Evolutionary conservation across 2,888 invertebrate genomes (phyloP).

Genomic region (Bombylius major): DNA sequence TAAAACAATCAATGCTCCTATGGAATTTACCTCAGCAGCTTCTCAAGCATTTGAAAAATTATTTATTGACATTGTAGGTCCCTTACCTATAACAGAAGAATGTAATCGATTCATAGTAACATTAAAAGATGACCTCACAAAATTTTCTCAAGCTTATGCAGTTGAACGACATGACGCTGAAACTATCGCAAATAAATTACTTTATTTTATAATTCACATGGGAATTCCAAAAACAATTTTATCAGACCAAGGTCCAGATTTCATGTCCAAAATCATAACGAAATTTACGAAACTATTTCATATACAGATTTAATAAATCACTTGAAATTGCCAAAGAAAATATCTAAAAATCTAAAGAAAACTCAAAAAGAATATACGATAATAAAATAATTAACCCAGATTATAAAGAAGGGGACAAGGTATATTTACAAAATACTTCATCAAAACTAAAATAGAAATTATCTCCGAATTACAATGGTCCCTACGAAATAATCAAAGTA

Average conservation of each 20-base stretch:
- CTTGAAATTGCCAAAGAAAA: constrained; percentile 8
- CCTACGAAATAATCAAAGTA: constrained; percentile 4
- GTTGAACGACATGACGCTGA: constrained; percentile 23
- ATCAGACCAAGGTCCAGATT: constrained; percentile 30
- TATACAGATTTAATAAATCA: constrained; percentile 10
- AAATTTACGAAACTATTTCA: constrained; percentile 23
- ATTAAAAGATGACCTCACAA: constrained; percentile 25
- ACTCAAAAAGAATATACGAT: constrained; percentile 5
- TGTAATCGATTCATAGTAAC: constrained; percentile 14
- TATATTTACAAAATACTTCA: constrained; percentile 7
- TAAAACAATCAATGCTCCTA: constrained; percentile 15
- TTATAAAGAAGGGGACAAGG: constrained; percentile 5
- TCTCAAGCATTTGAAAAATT: constrained; percentile 21
- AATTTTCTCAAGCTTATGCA: constrained; percentile 23
- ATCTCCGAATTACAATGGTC: constrained; percentile 5
- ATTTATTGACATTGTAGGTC: constrained; percentile 22
- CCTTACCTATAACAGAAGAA: constrained; percentile 16
- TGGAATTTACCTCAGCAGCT: constrained; percentile 24
- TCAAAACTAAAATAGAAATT: constrained; percentile 3
- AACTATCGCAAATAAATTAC: constrained; percentile 19
- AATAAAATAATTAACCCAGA: not conserved
- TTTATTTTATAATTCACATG: constrained; percentile 26
- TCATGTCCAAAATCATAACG: constrained; percentile 24
- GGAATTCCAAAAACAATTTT: constrained; percentile 21
- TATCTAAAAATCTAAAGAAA: constrained; percentile 5